phyloP scores from a whole-genome alignment of 2,888 invertebrate genomes.

The Colostygia pectinataria region DNA sequence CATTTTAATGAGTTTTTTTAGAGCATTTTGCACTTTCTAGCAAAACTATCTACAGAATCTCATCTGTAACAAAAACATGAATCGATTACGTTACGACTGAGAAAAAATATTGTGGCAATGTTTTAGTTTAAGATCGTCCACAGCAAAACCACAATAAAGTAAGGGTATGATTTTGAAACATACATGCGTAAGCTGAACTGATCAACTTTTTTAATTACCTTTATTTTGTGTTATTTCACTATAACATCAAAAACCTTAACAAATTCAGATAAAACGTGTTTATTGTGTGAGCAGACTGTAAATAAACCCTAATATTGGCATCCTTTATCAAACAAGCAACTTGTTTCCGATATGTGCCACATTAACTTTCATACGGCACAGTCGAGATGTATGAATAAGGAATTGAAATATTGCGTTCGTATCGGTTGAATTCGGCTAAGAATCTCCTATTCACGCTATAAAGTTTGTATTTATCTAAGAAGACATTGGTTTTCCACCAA shows the following conservation, averaged over 20 bases:
- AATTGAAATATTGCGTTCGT: constrained; percentile 45
- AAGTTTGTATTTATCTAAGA: background rate
- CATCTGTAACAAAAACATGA: no score
- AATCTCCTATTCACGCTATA: constrained; percentile 27
- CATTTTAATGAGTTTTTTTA: background rate
- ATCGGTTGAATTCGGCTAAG: constrained; percentile 35
- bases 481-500: no score
- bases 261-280: background rate
- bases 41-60: no score
- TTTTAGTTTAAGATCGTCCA: no score
- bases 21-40: background rate
- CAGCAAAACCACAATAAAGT: no score
- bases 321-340: constrained; percentile 14
- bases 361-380: constrained; percentile 33
- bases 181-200: no score
- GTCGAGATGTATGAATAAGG: constrained; percentile 42
- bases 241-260: background rate
- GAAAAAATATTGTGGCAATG: no score
- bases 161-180: no score
- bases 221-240: no score
- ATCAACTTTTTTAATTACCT: no score
- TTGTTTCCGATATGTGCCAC: constrained; percentile 24
- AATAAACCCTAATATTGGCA: constrained; percentile 2
- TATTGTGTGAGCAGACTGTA: background rate
- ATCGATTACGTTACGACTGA: no score